Evolutionary conservation across 2,888 invertebrate genomes (phyloP).

Genomic region (Epinotia brunnichana): DNA sequence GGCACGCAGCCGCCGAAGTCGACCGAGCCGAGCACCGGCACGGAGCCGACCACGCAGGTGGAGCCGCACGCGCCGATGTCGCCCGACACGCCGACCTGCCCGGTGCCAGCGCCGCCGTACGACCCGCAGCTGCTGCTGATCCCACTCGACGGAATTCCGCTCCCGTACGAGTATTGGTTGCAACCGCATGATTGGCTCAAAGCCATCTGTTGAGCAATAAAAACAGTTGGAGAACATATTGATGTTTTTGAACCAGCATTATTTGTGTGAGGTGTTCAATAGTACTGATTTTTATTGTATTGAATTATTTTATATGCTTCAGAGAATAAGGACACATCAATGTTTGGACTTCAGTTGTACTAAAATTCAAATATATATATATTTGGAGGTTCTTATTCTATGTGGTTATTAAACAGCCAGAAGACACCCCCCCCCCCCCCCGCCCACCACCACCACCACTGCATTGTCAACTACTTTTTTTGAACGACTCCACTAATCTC

Average conservation of each 20-base stretch:
- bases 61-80: slow-evolving; percentile 53
- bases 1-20: slow-evolving; percentile 55
- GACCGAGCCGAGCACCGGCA: slow-evolving; percentile 59
- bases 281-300: not conserved
- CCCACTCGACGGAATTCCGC: not conserved
- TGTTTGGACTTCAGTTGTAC: too few species aligned
- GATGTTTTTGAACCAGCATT: not conserved
- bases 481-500: too few species aligned
- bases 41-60: slow-evolving; percentile 55
- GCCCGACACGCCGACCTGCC: slow-evolving; percentile 49
- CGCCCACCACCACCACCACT: too few species aligned
- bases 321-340: too few species aligned
- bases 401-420: too few species aligned
- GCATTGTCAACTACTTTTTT: too few species aligned
- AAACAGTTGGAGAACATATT: not conserved
- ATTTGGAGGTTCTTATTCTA: too few species aligned
- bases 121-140: slow-evolving; percentile 1
- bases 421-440: too few species aligned
- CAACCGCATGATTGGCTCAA: slow-evolving; percentile 31
- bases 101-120: slow-evolving; percentile 28
- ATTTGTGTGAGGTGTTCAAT: not conserved
- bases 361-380: too few species aligned
- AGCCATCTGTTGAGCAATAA: slow-evolving; percentile 12
- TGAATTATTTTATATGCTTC: too few species aligned
- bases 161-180: slow-evolving; percentile 15